Evolutionary conservation across 1,140 invertebrate species (phyloP), one percentile per base, ranked within the genome.

Genomic region (Drosophila teissieri): DNA sequence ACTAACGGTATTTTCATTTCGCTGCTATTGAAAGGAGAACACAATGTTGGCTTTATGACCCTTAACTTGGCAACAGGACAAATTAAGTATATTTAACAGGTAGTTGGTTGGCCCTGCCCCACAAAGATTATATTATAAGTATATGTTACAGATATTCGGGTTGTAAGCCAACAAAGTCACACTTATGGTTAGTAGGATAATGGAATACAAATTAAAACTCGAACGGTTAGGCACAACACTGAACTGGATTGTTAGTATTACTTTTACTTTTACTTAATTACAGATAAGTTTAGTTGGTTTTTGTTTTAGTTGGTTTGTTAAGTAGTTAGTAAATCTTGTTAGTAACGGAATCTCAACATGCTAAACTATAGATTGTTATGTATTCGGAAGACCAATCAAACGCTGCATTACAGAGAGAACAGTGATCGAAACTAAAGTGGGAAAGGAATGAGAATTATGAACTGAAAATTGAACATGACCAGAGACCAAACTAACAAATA

Each of bases 401-500:
- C 80, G 73, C 61, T 84, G 73, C 64, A 89, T 68, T 80, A 89
- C 76, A 80, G 31, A 89, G 78, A 61, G 49, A 53, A 52, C 70
- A 73, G 78, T 62, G 45, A 64, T 56, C 31, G 31, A 7, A 73
- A 52, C 36, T 58, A 22, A 76, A 40, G 46, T 36, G 42, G 57
- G 7, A 60, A 57, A 51, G 14, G 51, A 65, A 67, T 40, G 5
- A 52, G 31, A 60, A 52, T 45, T 57, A n/a, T 5, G 57, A 89
- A 51, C 12, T 24, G 42, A 44, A 64, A 62, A 44, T 31, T 11
- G 27, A 73, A 83, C 83, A 88, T 83, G 73, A 88, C 84, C 84
- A 88, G 72, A 89, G 76, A 88, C 84, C 89, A 89, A 80, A 63
- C 84, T 88, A 89, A 88, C 80, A 74, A 74, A 75, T 83, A 51